Conservation (phyloP, 2,797 vertebrate species). For the Ptychobarbus kaznakovi region DNA sequence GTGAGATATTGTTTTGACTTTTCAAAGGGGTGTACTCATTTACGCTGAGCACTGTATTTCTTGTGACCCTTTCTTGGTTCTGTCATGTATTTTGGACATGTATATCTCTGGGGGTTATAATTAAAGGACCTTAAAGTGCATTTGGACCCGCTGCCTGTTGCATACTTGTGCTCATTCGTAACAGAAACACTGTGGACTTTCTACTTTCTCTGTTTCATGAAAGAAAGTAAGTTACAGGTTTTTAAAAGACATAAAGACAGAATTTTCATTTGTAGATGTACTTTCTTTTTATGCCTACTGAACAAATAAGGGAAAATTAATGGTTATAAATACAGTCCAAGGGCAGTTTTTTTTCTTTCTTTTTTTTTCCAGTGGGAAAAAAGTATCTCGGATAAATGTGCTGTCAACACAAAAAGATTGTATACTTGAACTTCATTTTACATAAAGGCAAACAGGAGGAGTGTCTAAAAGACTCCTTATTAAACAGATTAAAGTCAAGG, state of each 20-base stretch:
- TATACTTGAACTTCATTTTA: neutral
- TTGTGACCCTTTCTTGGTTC: too few relatives aligned
- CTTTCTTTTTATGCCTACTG: neutral
- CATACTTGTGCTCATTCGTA: too few relatives aligned
- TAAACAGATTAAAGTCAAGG: constrained; percentile 6
- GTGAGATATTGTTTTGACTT: too few relatives aligned
- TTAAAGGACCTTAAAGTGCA: too few relatives aligned
- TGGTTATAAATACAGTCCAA: constrained; percentile 2
- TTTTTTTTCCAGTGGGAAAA: neutral
- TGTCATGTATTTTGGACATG: too few relatives aligned
- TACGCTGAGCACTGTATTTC: too few relatives aligned
- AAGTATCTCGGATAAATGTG: neutral
- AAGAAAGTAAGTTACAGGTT: neutral
- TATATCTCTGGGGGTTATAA: too few relatives aligned
- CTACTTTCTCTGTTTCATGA: neutral
- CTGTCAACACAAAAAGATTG: neutral
- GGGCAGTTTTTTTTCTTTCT: neutral
- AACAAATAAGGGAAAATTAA: neutral
- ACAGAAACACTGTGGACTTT: neutral
- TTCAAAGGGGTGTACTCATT: too few relatives aligned
- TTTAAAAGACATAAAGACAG: neutral
- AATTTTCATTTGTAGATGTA: neutral
- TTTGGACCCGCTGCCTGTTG: too few relatives aligned
- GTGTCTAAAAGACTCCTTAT: neutral
- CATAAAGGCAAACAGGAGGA: neutral